Percentiles rank a stretch among this genome's conserved stretches.
Conservation (phyloP, 2,797 vertebrate species). For the Parauchenoglanis ngamensis region DNA sequence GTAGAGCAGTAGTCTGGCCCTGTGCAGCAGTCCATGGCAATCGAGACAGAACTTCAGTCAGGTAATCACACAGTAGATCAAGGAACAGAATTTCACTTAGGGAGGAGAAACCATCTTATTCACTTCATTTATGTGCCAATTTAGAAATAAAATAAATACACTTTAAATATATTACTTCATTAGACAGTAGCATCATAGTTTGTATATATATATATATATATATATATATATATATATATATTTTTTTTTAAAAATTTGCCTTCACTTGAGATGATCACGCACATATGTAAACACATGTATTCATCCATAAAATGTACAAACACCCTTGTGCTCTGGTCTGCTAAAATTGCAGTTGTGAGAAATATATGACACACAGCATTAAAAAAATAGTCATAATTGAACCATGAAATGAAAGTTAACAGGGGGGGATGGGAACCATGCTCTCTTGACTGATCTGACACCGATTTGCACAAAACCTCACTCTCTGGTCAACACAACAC, state of each 20-base stretch:
- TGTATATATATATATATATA: conserved; percentile 13
- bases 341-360: conserved; percentile 68
- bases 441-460: conserved; percentile 42
- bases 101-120: conserved; percentile 17
- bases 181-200: conserved; percentile 57
- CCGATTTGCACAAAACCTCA: conserved; percentile 36
- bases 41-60: conserved; percentile 14
- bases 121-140: conserved; percentile 63
- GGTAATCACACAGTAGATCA: conserved; percentile 36
- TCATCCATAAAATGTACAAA: conserved; percentile 63
- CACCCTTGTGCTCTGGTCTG: conserved; percentile 79
- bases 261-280: conserved; percentile 62
- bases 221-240: not conserved
- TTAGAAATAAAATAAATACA: conserved; percentile 69
- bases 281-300: conserved; percentile 47
- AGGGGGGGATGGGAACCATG: not conserved
- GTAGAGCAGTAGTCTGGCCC: conserved; percentile 30
- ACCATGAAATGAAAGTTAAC: conserved; percentile 45
- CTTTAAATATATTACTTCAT: conserved; percentile 62
- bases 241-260: conserved; percentile 34
- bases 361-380: conserved; percentile 66
- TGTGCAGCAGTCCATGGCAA: conserved; percentile 42
- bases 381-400: conserved; percentile 60
- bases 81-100: conserved; percentile 21
- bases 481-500: conserved; percentile 32